These are phyloP conservation scores for Pangasius larnaudii DNA, from an alignment of 2,797 vertebrate genomes.

Conservation along the genomic window DNA sequence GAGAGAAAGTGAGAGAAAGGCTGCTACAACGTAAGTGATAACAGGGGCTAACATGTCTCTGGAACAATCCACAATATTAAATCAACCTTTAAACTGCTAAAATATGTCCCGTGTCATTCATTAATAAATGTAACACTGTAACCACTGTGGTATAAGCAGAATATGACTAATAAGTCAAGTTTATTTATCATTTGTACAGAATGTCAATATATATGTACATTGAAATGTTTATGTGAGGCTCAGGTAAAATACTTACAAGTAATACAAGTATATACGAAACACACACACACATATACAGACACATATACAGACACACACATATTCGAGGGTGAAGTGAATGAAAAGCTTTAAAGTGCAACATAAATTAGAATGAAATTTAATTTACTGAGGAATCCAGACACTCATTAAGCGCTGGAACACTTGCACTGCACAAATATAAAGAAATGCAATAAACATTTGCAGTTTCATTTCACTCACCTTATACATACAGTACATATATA, in stretches of 20 bases:
- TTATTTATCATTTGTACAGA: no score
- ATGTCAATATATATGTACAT: no score
- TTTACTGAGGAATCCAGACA: no score
- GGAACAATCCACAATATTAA: neutral
- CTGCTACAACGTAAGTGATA: neutral
- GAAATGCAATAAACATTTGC: neutral
- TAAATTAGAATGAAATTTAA: no score
- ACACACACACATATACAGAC: neutral
- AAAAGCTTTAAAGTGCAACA: no score
- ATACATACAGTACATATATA: neutral
- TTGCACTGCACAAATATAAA: neutral
- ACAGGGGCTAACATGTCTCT: neutral
- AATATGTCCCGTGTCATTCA: neutral
- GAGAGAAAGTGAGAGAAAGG: neutral
- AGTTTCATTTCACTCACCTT: neutral
- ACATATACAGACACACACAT: neutral
- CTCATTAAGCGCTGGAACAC: neutral
- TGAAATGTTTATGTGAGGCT: no score
- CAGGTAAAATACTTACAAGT: no score
- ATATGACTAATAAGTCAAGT: no score
- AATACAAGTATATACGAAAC: no score
- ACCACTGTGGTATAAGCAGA: neutral
- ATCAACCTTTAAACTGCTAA: neutral
- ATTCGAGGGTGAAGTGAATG: neutral
- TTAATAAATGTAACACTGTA: neutral